phyloP scores from a whole-genome alignment of 2,797 vertebrate genomes.

The Luscinia luscinia region DNA sequence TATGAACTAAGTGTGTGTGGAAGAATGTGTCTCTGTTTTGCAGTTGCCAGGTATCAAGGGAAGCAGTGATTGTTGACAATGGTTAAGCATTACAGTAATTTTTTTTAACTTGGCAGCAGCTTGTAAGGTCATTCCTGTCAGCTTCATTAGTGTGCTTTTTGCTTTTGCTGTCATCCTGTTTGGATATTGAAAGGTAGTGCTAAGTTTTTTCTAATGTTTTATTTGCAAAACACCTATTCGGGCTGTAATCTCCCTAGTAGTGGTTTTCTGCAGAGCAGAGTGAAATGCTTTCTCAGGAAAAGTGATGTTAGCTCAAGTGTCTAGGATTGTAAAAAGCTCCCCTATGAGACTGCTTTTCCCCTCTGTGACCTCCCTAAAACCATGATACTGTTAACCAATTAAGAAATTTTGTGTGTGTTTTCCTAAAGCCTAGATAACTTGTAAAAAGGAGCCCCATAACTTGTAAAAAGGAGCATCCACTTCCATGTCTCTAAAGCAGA shows the following conservation, averaged over 20 bases:
- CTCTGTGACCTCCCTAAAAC: background rate
- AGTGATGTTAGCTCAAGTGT: background rate
- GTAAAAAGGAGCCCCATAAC: background rate
- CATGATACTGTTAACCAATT: background rate
- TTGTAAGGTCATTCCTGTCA: background rate
- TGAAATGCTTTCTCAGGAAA: background rate
- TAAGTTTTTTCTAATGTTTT: background rate
- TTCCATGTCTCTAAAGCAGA: background rate
- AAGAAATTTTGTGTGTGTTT: background rate
- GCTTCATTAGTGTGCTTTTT: background rate
- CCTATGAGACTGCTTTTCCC: background rate
- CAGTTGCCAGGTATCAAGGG: slow-evolving; percentile 11
- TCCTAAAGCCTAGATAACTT: background rate
- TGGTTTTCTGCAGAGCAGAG: background rate
- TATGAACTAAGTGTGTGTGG: background rate
- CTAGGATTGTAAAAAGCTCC: background rate
- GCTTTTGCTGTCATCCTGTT: background rate
- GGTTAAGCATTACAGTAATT: background rate
- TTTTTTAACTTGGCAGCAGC: background rate
- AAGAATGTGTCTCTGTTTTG: slow-evolving; percentile 36
- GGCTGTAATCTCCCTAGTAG: background rate
- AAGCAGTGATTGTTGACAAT: background rate
- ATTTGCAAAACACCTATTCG: background rate
- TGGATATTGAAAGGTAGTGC: background rate
- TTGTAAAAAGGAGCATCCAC: background rate